A percentile compares a stretch with the other conserved stretches of the same genome.
phyloP scores from a whole-genome alignment of 2,113 vertebrate species.

The Terrapene triunguis region DNA sequence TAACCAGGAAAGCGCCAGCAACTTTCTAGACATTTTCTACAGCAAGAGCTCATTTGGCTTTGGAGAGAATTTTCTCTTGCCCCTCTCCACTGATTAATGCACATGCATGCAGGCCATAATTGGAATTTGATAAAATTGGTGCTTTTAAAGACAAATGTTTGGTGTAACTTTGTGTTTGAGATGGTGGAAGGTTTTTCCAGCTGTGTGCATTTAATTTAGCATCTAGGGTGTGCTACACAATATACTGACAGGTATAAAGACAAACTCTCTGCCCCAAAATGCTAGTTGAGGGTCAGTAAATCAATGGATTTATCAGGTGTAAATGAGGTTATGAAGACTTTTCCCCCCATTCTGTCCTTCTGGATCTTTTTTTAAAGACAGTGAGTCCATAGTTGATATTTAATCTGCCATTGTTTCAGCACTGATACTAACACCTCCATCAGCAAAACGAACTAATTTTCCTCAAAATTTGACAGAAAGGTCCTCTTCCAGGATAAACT shows the following conservation, averaged over 20 bases:
- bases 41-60: background rate
- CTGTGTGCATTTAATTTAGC: background rate
- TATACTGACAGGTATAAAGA: background rate
- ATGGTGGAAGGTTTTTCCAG: background rate
- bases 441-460: background rate
- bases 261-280: background rate
- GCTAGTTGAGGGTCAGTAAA: background rate
- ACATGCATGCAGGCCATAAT: background rate
- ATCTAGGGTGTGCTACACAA: background rate
- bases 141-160: background rate
- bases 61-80: background rate
- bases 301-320: background rate
- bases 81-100: background rate
- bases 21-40: background rate
- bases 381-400: background rate
- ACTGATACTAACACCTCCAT: background rate
- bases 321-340: background rate
- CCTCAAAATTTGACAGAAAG: background rate
- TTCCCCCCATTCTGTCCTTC: background rate
- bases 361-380: background rate
- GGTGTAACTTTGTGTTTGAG: background rate
- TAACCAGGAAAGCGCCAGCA: background rate
- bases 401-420: background rate
- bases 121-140: background rate
- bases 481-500: background rate